These are phyloP conservation scores for Melinaea menophilus DNA, from an alignment of 2,888 invertebrate species.

Conservation along the genomic window DNA sequence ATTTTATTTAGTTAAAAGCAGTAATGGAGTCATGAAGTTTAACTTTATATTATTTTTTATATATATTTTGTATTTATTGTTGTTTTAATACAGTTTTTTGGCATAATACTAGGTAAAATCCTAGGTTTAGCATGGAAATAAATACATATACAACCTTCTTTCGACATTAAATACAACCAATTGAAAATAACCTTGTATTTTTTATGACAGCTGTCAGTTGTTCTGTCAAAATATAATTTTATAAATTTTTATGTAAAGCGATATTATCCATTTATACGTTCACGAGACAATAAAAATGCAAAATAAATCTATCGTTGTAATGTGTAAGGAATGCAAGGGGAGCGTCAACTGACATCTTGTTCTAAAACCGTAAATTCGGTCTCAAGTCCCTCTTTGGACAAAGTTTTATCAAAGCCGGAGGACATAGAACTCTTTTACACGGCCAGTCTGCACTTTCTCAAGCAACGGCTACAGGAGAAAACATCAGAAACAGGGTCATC, in stretches of 20 bases:
- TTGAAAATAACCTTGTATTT: background rate
- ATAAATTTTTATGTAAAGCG: constrained; percentile 15
- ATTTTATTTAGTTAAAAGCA: no score
- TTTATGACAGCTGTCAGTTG: background rate
- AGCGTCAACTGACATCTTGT: constrained; percentile 28
- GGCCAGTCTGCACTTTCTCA: constrained; percentile 65
- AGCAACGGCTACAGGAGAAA: constrained; percentile 57
- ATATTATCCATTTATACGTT: background rate
- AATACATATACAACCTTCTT: background rate
- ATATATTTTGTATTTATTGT: no score
- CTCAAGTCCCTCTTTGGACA: constrained; percentile 24
- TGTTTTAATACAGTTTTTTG: no score
- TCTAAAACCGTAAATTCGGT: constrained; percentile 23
- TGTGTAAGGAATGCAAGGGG: constrained; percentile 39
- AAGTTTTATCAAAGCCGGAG: constrained; percentile 35
- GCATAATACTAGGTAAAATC: no score
- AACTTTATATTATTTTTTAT: no score
- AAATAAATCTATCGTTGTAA: constrained; percentile 6
- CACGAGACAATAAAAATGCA: constrained; percentile 17
- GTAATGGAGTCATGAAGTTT: no score
- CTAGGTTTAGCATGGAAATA: background rate
- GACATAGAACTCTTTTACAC: constrained; percentile 58
- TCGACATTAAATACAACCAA: background rate
- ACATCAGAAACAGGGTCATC: constrained; percentile 26
- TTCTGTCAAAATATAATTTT: constrained; percentile 4